Conservation (phyloP, 35 echinoderm and acorn worm species). For the Amphiura filiformis region DNA sequence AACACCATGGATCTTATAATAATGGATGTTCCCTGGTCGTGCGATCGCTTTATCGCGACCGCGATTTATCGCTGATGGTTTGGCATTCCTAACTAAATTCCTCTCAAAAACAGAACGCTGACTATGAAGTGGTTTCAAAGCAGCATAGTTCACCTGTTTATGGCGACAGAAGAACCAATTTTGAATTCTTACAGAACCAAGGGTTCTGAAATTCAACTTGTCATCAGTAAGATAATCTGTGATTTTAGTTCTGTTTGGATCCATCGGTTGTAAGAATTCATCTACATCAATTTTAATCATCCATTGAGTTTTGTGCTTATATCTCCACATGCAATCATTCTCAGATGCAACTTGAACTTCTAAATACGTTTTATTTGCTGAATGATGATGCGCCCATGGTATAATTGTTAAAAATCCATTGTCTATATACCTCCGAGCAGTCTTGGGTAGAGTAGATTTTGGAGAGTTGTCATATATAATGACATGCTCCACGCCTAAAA, state of each 20-base stretch:
- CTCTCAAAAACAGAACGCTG: constrained; percentile 56
- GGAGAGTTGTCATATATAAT: constrained; percentile 78
- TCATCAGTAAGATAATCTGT: constrained; percentile 43
- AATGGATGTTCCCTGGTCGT: constrained; percentile 64
- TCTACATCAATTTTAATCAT: constrained; percentile 80
- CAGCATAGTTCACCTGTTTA: neutral
- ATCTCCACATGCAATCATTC: constrained; percentile 76
- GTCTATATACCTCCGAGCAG: constrained; percentile 14
- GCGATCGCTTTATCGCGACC: constrained; percentile 83
- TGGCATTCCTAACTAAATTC: constrained; percentile 39
- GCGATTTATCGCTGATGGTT: constrained; percentile 55
- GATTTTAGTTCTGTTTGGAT: constrained; percentile 37
- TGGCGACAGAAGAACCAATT: constrained; percentile 43
- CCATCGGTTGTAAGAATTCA: constrained; percentile 83
- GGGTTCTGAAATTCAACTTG: neutral
- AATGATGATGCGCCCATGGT: constrained; percentile 63
- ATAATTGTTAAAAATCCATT: constrained; percentile 68
- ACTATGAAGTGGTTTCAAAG: constrained; percentile 25
- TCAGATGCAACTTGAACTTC: constrained; percentile 81
- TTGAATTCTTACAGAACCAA: constrained; percentile 49
- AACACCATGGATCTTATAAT: constrained; percentile 88
- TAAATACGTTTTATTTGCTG: constrained; percentile 65
- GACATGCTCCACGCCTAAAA: constrained; percentile 79
- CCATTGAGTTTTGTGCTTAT: constrained; percentile 52
- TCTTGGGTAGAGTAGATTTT: constrained; percentile 24